Base-by-base conservation (phyloP, 1,140 invertebrate species). In the Drosophila sturtevanti region DNA sequence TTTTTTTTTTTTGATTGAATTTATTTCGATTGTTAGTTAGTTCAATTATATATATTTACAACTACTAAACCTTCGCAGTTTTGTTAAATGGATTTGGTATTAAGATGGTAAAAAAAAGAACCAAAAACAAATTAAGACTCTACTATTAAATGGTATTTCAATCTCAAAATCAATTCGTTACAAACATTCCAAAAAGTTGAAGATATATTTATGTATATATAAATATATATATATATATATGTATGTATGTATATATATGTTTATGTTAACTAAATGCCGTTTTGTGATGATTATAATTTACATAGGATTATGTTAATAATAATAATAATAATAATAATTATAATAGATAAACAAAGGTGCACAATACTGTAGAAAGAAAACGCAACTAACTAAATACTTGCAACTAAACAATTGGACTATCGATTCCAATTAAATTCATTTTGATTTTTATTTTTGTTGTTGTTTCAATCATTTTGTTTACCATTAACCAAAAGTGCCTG, bases 401-500 rank as follows among this genome's bases (percentile, higher is more conserved):
- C 54, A 85, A 85, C 81, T 85, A 85, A 87, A 78, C 68, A 69
- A 21, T 59, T 66, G 35, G 41, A 48, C 21, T 54, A 14, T 66
- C 52, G 21, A 11, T 48, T 21, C 4, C 67, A 51, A 12, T 65
- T 72, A 48, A 35, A 52, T 48, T 18, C 16, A 21, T 11, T 48
- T 44, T 14, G n/a, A 41, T 5, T 41, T 41, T 12, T 14, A 41
- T 7, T n/a, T n/a, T n/a, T n/a, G n/a, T n/a, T n/a, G n/a, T n/a
- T n/a, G n/a, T n/a, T 48, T 48, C 16, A 48, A 21, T 48, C 41
- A 48, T 11, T 48, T 48, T 87, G 55, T 90, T 96, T 96, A 97
- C 96, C 96, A 92, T 97, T 96, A 91, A 97, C 96, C 92, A 94
- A 93, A 77, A 97, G 94, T 78, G 94, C 94, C 92, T 96, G 95